These are phyloP conservation scores for Chrysodeixis includens DNA, from an alignment of 2,888 invertebrate genomes.

Conservation along the genomic window DNA sequence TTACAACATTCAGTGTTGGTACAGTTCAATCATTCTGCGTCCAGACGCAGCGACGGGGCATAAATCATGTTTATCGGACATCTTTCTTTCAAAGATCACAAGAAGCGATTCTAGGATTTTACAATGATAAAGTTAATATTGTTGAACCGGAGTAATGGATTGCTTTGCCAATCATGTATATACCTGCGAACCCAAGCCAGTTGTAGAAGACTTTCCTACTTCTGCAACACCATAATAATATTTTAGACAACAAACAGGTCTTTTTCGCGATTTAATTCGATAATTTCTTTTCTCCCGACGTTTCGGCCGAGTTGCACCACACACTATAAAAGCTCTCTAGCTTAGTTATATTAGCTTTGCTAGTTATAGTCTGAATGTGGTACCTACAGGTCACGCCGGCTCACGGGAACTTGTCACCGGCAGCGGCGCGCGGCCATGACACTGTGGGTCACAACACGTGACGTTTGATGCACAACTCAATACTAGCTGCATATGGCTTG, in stretches of 20 bases:
- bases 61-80: slow-evolving; percentile 7
- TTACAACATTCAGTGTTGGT: background rate
- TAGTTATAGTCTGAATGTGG: too few relatives aligned
- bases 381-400: too few relatives aligned
- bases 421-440: background rate
- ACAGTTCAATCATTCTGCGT: background rate
- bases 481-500: background rate
- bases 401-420: background rate
- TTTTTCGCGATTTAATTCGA: too few relatives aligned
- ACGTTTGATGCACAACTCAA: background rate
- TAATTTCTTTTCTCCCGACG: too few relatives aligned
- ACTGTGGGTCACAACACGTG: background rate
- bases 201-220: too few relatives aligned
- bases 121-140: background rate
- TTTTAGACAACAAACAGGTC: too few relatives aligned
- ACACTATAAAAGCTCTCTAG: too few relatives aligned
- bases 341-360: too few relatives aligned
- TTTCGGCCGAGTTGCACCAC: too few relatives aligned
- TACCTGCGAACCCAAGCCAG: too few relatives aligned
- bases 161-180: too few relatives aligned
- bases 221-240: too few relatives aligned
- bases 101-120: background rate
- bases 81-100: background rate
- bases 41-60: background rate
- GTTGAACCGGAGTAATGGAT: background rate